Evolutionary conservation across 2,797 vertebrate genomes (phyloP).

Genomic region (Mormyrops attenuatus): DNA sequence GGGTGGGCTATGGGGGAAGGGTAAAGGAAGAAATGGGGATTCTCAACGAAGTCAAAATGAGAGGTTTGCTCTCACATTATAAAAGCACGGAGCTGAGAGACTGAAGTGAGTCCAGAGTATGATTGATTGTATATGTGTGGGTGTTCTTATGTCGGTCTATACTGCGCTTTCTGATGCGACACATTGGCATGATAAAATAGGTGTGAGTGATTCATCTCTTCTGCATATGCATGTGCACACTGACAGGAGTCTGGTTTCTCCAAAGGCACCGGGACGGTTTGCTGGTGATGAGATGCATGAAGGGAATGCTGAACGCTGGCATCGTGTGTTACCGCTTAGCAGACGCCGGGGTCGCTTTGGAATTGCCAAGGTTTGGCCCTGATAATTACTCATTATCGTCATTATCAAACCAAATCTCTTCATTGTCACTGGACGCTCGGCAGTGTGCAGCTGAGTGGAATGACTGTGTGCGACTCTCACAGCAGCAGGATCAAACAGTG

Average conservation of each 20-base stretch:
- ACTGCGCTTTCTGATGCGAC: not conserved
- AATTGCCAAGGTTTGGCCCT: not conserved
- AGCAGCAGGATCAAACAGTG: not conserved
- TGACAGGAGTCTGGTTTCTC: not conserved
- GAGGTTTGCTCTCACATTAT: not conserved
- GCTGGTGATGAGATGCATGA: not conserved
- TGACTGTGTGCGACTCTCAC: not conserved
- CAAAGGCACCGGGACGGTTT: not conserved
- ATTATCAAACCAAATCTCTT: not conserved
- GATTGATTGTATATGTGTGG: constrained; percentile 4
- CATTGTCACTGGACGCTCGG: not conserved
- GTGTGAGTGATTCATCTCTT: constrained; percentile 14
- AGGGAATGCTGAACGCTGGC: not conserved
- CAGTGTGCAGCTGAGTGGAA: not conserved
- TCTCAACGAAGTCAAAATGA: not conserved
- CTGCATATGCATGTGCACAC: constrained; percentile 14
- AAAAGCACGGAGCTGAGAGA: not conserved
- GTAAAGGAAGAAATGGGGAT: not conserved
- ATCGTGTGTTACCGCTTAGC: not conserved
- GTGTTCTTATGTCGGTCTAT: not conserved
- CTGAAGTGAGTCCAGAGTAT: not conserved
- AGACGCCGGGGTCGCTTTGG: not conserved
- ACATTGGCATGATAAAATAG: not conserved
- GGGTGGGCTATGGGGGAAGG: too few relatives aligned
- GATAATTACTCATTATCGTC: not conserved